Evolutionary conservation across 2,113 vertebrate species (phyloP), one percentile per base, ranked within the genome.

Genomic region (Scortum barcoo): DNA sequence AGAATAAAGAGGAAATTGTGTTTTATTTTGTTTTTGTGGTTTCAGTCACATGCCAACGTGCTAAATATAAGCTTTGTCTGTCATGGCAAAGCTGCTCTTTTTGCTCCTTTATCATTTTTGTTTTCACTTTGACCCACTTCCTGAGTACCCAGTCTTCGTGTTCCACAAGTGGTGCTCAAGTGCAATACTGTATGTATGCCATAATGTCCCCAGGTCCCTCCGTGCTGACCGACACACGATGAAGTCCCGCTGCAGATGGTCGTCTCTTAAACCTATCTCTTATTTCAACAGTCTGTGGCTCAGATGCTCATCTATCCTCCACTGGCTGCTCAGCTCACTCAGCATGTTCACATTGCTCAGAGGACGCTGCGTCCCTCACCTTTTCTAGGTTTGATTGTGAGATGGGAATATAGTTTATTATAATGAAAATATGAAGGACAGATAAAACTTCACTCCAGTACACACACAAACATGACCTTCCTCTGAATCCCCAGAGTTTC

Each of bases 181-280:
- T 70, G 46, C 30, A 22, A 9, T n/a, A 3, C 54, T n/a, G n/a
- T 87, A 79, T 81, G 74, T 85, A 78, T 92, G 87, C 86, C 90
- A 91, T 86, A 78, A 87, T 65, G 85, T 91, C 90, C 91, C 93
- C 77, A 61, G 92, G 83, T 81, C 84, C 74, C 77, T 54, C 20
- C 40, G 67, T 75, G 77, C 78, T 72, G 83, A 63, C 80, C 54
- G 19, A n/a, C 88, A 80, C 78, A 79, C 63, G 81, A 91, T 83
- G 67, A 84, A 60, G 78, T 78, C 68, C 54, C 84, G 80, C 91
- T 92, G 89, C 94, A 95, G 95, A 95, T 95, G 94, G 95, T 86
- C 79, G 74, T 87, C 72, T 36, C 68, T 72, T 65, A 71, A 77
- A 71, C 67, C 20, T 28, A n/a, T 61, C 75, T 85, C 80, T 44